A percentile compares a stretch with the other conserved stretches of the same genome.
Conservation (phyloP, 2,888 invertebrate species). For the Leptothorax acervorum region DNA sequence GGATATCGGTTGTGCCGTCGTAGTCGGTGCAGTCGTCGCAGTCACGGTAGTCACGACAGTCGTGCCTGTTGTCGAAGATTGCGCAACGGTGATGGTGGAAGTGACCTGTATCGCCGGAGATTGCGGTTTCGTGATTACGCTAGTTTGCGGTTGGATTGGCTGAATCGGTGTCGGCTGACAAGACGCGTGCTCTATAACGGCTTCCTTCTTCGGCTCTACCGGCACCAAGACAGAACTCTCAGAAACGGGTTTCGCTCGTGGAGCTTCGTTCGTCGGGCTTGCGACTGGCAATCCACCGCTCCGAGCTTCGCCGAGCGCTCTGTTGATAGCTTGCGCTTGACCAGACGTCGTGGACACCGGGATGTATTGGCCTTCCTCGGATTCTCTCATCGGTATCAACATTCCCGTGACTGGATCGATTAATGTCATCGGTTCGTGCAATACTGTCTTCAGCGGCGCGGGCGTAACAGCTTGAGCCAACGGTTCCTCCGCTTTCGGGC, state of each 20-base stretch:
- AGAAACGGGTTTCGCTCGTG: conserved; percentile 82
- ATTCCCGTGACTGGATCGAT: conserved; percentile 92
- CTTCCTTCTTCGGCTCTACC: conserved; percentile 74
- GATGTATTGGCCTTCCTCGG: conserved; percentile 90
- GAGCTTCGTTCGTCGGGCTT: conserved; percentile 60
- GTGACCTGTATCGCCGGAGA: conserved; percentile 77
- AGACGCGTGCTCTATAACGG: conserved; percentile 58
- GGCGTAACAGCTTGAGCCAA: conserved; percentile 51
- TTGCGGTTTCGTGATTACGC: conserved; percentile 80
- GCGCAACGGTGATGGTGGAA: conserved; percentile 70
- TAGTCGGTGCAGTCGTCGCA: conserved; percentile 44
- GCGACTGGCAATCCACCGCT: conserved; percentile 63
- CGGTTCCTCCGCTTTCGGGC: conserved; percentile 73
- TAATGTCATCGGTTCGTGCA: conserved; percentile 88
- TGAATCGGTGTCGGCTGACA: conserved; percentile 47
- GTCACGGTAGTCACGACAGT: conserved; percentile 65
- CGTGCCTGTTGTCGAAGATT: conserved; percentile 69
- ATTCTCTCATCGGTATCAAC: conserved; percentile 90
- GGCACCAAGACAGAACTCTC: conserved; percentile 83
- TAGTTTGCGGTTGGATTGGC: conserved; percentile 73
- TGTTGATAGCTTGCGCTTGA: conserved; percentile 71
- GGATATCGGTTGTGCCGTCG: conserved; percentile 52
- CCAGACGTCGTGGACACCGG: conserved; percentile 85
- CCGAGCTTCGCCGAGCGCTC: conserved; percentile 73
- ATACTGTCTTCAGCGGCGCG: conserved; percentile 74